These are phyloP conservation scores for Paratilapia polleni DNA, from an alignment of 2,113 vertebrate species.

Conservation along the genomic window DNA sequence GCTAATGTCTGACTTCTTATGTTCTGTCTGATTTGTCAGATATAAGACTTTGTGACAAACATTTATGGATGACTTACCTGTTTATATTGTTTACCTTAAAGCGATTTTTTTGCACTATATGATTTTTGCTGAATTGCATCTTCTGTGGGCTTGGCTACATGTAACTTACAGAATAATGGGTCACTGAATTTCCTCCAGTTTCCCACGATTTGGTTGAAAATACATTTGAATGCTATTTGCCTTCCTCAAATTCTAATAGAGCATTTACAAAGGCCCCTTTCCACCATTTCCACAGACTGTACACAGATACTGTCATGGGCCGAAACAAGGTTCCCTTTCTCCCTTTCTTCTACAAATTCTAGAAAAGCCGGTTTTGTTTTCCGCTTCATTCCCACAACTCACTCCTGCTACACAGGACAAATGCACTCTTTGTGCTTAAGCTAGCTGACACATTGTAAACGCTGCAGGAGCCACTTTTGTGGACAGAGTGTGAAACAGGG, in stretches of 20 bases:
- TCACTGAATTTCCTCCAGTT: background rate
- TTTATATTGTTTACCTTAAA: background rate
- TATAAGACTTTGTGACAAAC: background rate
- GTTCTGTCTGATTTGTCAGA: background rate
- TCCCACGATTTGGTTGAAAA: background rate
- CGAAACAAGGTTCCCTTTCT: background rate
- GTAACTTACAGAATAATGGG: background rate
- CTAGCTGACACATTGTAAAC: background rate
- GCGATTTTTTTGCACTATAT: background rate
- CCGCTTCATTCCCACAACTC: background rate
- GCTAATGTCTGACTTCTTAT: constrained; percentile 26
- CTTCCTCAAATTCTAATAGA: background rate
- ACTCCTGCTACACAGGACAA: background rate
- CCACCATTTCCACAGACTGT: background rate
- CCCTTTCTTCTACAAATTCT: background rate
- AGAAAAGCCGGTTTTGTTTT: background rate
- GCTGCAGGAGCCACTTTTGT: background rate
- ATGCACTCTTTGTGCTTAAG: background rate
- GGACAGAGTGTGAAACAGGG: background rate
- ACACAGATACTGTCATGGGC: background rate
- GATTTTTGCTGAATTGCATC: background rate
- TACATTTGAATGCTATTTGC: background rate
- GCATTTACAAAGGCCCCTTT: background rate
- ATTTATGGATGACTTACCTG: background rate
- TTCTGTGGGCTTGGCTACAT: background rate